A percentile compares a stretch with the other conserved stretches of the same genome.
phyloP scores from a whole-genome alignment of 2,113 vertebrate genomes.

The Ariopsis seemanni region DNA sequence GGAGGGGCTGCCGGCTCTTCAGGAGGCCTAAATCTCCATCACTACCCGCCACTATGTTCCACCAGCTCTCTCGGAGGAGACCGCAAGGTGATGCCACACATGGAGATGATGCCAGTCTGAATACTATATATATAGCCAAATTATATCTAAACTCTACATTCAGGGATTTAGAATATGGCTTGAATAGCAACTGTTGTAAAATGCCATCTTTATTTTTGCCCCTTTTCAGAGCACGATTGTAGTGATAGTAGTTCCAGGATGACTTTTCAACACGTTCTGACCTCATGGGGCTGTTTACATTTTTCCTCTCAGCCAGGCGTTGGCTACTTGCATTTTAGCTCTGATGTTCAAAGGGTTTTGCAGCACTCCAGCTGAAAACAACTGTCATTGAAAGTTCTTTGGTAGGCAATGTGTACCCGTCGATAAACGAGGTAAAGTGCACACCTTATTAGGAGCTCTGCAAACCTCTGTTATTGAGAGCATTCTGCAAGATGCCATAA shows the following conservation, averaged over 20 bases:
- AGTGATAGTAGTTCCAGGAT: slow-evolving; percentile 42
- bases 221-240: slow-evolving; percentile 16
- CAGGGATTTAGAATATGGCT: not conserved
- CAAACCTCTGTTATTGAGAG: slow-evolving; percentile 29
- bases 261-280: slow-evolving; percentile 53
- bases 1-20: slow-evolving; percentile 52
- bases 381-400: slow-evolving; percentile 58
- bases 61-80: slow-evolving; percentile 44
- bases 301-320: slow-evolving; percentile 40
- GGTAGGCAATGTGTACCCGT: slow-evolving; percentile 54
- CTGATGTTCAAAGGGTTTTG: slow-evolving; percentile 60
- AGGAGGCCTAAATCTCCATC: slow-evolving; percentile 46
- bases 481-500: not conserved
- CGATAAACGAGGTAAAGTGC: slow-evolving; percentile 18
- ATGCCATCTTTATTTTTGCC: not conserved
- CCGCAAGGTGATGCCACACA: slow-evolving; percentile 52
- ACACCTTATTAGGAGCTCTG: slow-evolving; percentile 33
- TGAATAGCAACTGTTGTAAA: not conserved
- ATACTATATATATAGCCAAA: slow-evolving; percentile 16
- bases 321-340: slow-evolving; percentile 25
- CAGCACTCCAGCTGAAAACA: slow-evolving; percentile 58
- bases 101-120: slow-evolving; percentile 49
- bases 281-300: slow-evolving; percentile 56
- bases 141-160: not conserved
- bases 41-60: slow-evolving; percentile 46